These are phyloP conservation scores for Eurystomus glaucurus DNA, from an alignment of 2,797 vertebrate genomes.

Conservation along the genomic window DNA sequence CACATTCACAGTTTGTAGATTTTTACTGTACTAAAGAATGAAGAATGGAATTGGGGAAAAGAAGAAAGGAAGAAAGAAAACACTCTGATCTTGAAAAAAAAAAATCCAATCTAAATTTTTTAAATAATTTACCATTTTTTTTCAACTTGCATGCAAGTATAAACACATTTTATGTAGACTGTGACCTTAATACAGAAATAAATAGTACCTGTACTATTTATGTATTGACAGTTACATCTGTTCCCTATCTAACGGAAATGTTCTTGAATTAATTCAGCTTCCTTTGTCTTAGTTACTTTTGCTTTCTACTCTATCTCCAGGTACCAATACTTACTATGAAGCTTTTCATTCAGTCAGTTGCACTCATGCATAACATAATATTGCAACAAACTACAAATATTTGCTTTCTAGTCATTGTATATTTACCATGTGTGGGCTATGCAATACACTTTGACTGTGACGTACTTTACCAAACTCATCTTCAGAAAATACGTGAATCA, in stretches of 20 bases:
- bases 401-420: conserved; percentile 12
- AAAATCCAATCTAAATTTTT: neutral
- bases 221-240: neutral
- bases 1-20: neutral
- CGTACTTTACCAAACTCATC: neutral
- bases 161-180: neutral
- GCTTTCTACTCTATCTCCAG: neutral
- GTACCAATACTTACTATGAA: neutral
- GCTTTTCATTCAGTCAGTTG: conserved; percentile 4
- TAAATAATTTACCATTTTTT: neutral
- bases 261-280: conserved; percentile 39
- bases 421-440: neutral
- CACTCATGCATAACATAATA: neutral
- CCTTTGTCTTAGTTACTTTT: neutral
- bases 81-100: neutral
- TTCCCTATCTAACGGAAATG: neutral
- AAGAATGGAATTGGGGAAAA: neutral
- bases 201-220: neutral
- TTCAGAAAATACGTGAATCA: neutral
- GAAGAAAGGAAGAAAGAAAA: neutral
- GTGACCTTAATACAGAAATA: neutral
- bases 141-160: neutral
- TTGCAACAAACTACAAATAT: conserved; percentile 20
- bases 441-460: neutral
- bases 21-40: neutral